Percentiles rank a stretch among this genome's conserved stretches.
phyloP scores from a whole-genome alignment of 2,113 vertebrate genomes.

The Pollachius pollachius region DNA sequence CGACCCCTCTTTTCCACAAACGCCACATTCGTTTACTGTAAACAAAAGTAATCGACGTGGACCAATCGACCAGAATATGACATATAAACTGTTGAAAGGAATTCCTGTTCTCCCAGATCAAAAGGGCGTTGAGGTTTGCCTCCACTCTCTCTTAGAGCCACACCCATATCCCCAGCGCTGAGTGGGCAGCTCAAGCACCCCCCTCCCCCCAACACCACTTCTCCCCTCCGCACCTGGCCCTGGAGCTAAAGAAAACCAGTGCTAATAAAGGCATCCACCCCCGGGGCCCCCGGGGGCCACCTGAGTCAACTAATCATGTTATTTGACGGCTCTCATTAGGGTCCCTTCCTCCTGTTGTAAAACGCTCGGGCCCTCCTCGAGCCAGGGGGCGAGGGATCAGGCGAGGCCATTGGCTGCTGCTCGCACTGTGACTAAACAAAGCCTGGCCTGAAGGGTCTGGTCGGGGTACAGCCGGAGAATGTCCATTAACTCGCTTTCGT shows the following conservation, averaged over 20 bases:
- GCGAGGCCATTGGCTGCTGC: constrained; percentile 16
- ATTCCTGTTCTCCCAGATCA: too few species aligned
- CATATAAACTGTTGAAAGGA: too few species aligned
- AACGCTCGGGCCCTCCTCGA: constrained; percentile 21
- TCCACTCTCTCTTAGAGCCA: not conserved
- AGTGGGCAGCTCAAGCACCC: constrained; percentile 11
- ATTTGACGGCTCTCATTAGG: constrained; percentile 37
- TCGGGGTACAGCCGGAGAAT: not conserved
- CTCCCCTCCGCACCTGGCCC: constrained; percentile 16
- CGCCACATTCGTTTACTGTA: too few species aligned
- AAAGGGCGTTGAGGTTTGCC: too few species aligned
- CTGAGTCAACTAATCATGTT: constrained; percentile 62
- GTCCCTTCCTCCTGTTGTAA: constrained; percentile 55
- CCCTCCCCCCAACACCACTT: not conserved
- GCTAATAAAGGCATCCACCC: constrained; percentile 45
- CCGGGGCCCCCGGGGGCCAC: constrained; percentile 48
- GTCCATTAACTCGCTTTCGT: constrained; percentile 9
- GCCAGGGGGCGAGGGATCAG: not conserved
- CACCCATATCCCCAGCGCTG: constrained; percentile 41
- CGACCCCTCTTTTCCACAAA: not conserved
- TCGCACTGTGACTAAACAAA: constrained; percentile 19
- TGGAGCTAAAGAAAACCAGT: constrained; percentile 33
- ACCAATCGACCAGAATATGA: too few species aligned
- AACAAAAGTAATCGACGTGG: too few species aligned
- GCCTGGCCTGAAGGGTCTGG: constrained; percentile 16